phyloP scores from a whole-genome alignment of 2,888 invertebrate genomes.

The Galeopsomyia nigrocyanea region DNA sequence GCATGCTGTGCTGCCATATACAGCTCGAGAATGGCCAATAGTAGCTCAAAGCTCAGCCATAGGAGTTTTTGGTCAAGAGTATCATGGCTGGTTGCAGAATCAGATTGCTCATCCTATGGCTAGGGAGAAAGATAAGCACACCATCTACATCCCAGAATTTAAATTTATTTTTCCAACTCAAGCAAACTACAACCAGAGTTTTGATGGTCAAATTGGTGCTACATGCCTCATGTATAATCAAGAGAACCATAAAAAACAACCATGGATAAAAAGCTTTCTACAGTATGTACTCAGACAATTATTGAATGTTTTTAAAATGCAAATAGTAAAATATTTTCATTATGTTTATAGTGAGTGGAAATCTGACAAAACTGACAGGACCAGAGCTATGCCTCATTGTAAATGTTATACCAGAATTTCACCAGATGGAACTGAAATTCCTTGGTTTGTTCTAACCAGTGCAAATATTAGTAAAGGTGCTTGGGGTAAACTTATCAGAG shows the following conservation, averaged over 20 bases:
- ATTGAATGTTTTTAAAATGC: no score
- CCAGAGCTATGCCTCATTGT: slow-evolving; percentile 93
- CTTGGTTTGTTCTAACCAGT: slow-evolving; percentile 91
- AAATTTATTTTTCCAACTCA: slow-evolving; percentile 82
- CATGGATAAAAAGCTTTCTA: slow-evolving; percentile 77
- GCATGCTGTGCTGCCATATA: slow-evolving; percentile 72
- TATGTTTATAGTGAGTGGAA: slow-evolving; percentile 84
- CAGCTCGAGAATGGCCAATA: slow-evolving; percentile 76
- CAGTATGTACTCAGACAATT: no score
- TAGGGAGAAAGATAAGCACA: slow-evolving; percentile 70
- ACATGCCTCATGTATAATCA: slow-evolving; percentile 89
- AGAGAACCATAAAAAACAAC: slow-evolving; percentile 83
- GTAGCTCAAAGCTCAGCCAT: slow-evolving; percentile 92
- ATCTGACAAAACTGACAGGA: slow-evolving; percentile 76
- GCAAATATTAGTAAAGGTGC: slow-evolving; percentile 97
- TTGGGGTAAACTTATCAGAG: slow-evolving; percentile 83
- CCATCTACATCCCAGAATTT: slow-evolving; percentile 72
- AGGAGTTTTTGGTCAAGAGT: slow-evolving; percentile 83
- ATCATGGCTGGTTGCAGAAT: slow-evolving; percentile 80
- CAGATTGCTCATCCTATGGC: slow-evolving; percentile 79
- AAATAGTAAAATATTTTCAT: no score
- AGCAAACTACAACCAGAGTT: slow-evolving; percentile 85
- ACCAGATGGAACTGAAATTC: slow-evolving; percentile 75
- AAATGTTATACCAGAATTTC: slow-evolving; percentile 90
- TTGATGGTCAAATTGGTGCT: slow-evolving; percentile 87